phyloP scores from a whole-genome alignment of 2,113 vertebrate genomes.

The Tenebrosternarchus preto region DNA sequence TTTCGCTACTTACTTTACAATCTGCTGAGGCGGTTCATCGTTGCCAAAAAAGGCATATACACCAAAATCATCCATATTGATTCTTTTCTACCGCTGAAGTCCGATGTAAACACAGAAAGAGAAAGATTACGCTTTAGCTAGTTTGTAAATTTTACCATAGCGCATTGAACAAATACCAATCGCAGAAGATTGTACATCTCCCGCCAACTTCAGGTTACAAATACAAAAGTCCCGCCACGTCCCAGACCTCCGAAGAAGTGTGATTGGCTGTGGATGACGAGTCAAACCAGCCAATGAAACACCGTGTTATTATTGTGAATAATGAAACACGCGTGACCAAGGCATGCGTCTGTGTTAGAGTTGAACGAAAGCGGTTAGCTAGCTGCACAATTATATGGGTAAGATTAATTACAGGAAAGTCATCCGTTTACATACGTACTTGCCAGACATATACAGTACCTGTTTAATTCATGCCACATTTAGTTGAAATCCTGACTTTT shows the following conservation, averaged over 20 bases:
- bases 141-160: no score
- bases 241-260: neutral
- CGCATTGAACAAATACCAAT: neutral
- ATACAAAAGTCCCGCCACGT: slow-evolving; percentile 55
- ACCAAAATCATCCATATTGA: slow-evolving; percentile 69
- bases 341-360: no score
- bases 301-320: neutral
- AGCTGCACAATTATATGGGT: no score
- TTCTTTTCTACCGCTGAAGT: neutral
- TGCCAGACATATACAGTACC: neutral
- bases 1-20: slow-evolving; percentile 63
- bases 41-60: slow-evolving; percentile 71
- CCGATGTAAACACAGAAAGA: neutral
- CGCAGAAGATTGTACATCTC: neutral
- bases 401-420: neutral
- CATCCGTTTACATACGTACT: neutral
- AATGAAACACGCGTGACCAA: no score
- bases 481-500: no score
- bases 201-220: slow-evolving; percentile 47
- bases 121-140: neutral
- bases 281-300: slow-evolving; percentile 5
- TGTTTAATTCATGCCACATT: neutral
- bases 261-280: neutral
- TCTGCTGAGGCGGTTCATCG: slow-evolving; percentile 64
- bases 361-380: no score